Evolutionary conservation across 2,888 invertebrate genomes (phyloP).

Genomic region (Spialia ferax): DNA sequence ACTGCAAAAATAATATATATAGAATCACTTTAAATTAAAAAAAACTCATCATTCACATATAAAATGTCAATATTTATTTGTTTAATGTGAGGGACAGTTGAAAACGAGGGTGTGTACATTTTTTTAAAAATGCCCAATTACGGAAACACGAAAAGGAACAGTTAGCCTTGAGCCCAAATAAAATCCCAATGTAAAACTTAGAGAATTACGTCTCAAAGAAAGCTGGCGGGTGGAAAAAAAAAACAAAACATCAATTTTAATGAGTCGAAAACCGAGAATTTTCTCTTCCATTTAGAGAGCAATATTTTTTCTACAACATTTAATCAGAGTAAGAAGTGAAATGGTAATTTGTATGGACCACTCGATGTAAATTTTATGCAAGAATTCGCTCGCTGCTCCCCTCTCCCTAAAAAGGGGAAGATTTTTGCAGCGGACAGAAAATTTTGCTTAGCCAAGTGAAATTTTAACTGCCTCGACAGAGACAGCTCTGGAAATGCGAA

Average conservation of each 20-base stretch:
- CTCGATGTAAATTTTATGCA: conserved; percentile 87
- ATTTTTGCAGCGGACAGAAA: conserved; percentile 85
- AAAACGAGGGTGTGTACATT: too few relatives aligned
- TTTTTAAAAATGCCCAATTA: too few relatives aligned
- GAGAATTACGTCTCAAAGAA: conserved; percentile 23
- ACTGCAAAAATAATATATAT: too few relatives aligned
- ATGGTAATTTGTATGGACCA: conserved; percentile 87
- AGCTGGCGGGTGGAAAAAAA: conserved; percentile 53
- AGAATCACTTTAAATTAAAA: too few relatives aligned
- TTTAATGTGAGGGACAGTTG: too few relatives aligned
- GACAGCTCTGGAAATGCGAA: conserved; percentile 83
- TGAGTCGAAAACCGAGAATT: conserved; percentile 83
- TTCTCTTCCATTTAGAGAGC: conserved; percentile 83
- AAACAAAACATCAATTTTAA: conserved; percentile 83
- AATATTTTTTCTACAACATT: conserved; percentile 87
- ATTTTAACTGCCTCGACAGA: conserved; percentile 85
- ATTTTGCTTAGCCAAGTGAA: conserved; percentile 86
- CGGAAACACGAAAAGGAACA: conserved; percentile 50
- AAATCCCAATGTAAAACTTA: conserved; percentile 42
- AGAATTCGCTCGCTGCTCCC: conserved; percentile 80
- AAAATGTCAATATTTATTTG: too few relatives aligned
- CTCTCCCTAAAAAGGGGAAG: conserved; percentile 80
- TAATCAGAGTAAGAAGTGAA: conserved; percentile 86
- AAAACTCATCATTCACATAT: too few relatives aligned
- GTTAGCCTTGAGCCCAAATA: conserved; percentile 47